Evolutionary conservation across 2,888 invertebrate genomes (phyloP), one percentile per base, ranked within the genome.

Genomic region (Siphlonurus alternatus): DNA sequence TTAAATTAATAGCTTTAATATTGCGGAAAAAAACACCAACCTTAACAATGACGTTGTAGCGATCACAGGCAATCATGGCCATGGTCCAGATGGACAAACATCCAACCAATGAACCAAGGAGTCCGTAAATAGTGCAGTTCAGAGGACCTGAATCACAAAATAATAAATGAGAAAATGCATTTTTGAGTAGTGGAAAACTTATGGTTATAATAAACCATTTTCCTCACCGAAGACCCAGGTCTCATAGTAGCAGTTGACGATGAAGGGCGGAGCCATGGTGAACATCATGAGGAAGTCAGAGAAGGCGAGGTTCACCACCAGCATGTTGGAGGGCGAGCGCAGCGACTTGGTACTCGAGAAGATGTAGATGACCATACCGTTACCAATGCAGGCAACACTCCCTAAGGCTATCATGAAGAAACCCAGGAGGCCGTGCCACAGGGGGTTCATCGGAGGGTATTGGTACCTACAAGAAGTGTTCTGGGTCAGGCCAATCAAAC

Each of bases 31-130:
- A n/a, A 15, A 24, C 2, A 23, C 20, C 61, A 66, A 75, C 80
- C 76, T 91, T 92, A 53, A 94, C 93, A 73, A 95, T 95, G 65
- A 94, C 94, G 74, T 92, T 91, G 81, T 94, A 95, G 70, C 95
- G 83, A 75, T 95, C 95, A 72, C 93, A 82, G 65, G 94, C 89
- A 70, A 95, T 93, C 84, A 88, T 86, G 20, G 88, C 87, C 90
- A 95, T 91, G 25, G 91, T 88, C 90, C 93, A 93, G 72, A 95
- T 95, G 66, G 93, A 94, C 70, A 83, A 83, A 74, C 92, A 89
- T 66, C 95, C 95, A 73, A 89, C 93, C 65, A 93, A 80, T 54
- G 93, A 94, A 53, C 94, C 94, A 63, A 85, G 80, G 77, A 91
- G 85, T 59, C 85, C 93, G 75, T 95, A 94, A 2, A 95, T 72